phyloP scores from a whole-genome alignment of 2,113 vertebrate genomes.

The Sapayoa aenigma region DNA sequence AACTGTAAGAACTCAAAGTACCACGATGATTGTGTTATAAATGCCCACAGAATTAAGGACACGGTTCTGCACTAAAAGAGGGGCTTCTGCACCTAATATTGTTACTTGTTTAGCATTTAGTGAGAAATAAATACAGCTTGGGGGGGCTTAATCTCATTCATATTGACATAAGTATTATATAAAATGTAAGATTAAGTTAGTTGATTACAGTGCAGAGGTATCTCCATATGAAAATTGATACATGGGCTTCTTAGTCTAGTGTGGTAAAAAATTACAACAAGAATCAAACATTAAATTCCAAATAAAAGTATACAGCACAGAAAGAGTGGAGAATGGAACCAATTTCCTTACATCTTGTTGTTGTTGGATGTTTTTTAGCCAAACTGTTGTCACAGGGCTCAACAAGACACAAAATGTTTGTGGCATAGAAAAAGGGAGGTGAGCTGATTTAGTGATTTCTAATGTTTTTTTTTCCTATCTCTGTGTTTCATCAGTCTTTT shows the following conservation, averaged over 20 bases:
- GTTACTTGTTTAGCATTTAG: neutral
- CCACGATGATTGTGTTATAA: neutral
- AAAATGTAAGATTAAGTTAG: neutral
- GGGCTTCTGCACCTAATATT: neutral
- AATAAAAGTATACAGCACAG: neutral
- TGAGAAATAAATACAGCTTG: neutral
- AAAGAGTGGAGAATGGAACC: neutral
- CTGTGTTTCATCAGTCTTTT: neutral
- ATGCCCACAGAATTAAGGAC: neutral
- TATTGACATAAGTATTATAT: fast-evolving
- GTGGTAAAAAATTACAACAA: neutral
- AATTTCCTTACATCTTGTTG: neutral
- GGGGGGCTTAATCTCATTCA: neutral
- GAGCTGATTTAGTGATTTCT: neutral
- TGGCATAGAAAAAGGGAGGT: neutral
- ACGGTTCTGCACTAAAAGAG: neutral
- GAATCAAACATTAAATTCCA: neutral
- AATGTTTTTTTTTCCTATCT: neutral
- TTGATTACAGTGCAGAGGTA: neutral
- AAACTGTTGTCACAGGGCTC: fast-evolving
- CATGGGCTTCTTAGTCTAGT: neutral
- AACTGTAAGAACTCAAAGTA: neutral
- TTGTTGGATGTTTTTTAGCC: neutral
- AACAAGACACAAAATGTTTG: neutral
- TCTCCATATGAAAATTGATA: neutral